A percentile compares a stretch with the other conserved stretches of the same genome.
Evolutionary conservation across 92 coral and sea anemone genomes (phyloP).

Genomic region (Micromussa lordhowensis): DNA sequence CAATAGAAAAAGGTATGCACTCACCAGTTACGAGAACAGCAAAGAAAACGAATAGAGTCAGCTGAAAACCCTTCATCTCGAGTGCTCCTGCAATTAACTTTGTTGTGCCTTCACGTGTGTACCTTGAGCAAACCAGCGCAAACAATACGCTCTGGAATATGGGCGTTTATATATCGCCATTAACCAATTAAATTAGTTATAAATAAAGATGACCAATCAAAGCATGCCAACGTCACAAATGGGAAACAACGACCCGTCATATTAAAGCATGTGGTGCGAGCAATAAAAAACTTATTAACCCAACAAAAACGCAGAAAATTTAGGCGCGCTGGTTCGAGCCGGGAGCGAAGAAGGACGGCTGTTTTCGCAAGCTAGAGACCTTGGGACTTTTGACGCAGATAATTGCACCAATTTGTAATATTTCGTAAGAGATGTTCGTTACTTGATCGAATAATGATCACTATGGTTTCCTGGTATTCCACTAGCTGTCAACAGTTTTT

Average conservation of each 20-base stretch:
- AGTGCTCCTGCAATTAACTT: not conserved
- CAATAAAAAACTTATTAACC: no score
- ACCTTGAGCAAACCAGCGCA: not conserved
- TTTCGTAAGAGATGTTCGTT: no score
- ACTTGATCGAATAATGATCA: no score
- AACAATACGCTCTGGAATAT: not conserved
- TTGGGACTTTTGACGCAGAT: no score
- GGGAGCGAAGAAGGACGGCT: no score
- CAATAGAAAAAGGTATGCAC: not conserved
- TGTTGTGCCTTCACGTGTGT: not conserved
- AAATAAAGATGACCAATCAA: conserved; percentile 1
- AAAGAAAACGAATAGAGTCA: not conserved
- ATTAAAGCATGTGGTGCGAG: no score
- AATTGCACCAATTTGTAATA: no score
- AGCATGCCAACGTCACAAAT: not conserved
- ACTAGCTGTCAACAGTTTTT: no score
- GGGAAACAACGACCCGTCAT: not conserved
- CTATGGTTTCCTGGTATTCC: no score
- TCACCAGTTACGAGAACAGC: conserved; percentile 5
- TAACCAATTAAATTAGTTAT: not conserved
- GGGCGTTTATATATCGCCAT: not conserved
- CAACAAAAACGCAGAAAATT: no score
- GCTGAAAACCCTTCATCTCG: not conserved
- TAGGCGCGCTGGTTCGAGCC: no score
- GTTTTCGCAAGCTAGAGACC: no score